Conservation (phyloP, 2,888 invertebrate genomes). For the Ligdia adustata region DNA sequence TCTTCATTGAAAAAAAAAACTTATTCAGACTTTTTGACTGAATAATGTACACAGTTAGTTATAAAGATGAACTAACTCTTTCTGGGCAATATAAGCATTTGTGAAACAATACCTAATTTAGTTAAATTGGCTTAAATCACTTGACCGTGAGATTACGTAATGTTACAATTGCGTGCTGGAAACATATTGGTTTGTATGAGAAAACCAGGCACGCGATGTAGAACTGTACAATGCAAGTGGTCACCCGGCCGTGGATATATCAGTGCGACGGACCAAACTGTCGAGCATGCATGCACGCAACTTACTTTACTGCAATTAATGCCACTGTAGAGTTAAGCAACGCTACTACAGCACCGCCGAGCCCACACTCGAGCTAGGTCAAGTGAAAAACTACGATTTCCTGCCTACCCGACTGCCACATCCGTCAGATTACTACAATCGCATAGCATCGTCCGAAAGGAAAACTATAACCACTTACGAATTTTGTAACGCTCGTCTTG, state of each 20-base stretch:
- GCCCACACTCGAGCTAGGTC: slow-evolving; percentile 57
- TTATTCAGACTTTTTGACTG: no score
- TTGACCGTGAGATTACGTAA: slow-evolving; percentile 44
- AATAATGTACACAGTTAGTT: no score
- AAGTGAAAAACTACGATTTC: slow-evolving; percentile 50
- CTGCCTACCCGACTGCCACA: slow-evolving; percentile 44
- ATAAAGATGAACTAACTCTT: slow-evolving; percentile 10
- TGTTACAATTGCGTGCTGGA: slow-evolving; percentile 46
- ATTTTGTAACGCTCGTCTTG: slow-evolving; percentile 14
- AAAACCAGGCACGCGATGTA: slow-evolving; percentile 40
- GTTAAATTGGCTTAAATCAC: slow-evolving; percentile 30
- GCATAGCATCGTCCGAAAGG: slow-evolving; percentile 2
- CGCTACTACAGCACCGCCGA: slow-evolving; percentile 28
- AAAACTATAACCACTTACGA: slow-evolving; percentile 11
- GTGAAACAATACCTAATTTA: slow-evolving; percentile 19
- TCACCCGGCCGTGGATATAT: slow-evolving; percentile 37
- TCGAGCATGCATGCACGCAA: slow-evolving; percentile 40
- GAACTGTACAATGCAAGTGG: slow-evolving; percentile 37
- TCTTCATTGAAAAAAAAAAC: no score
- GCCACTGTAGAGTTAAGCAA: slow-evolving; percentile 41
- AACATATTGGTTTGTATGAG: slow-evolving; percentile 45
- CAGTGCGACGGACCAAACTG: slow-evolving; percentile 36
- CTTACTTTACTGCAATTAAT: slow-evolving; percentile 47
- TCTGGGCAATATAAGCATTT: slow-evolving; percentile 11
- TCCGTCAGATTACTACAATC: slow-evolving; percentile 42